A percentile compares a stretch with the other conserved stretches of the same genome.
These are phyloP conservation scores for Limosa lapponica DNA, from an alignment of 2,797 vertebrate genomes.

Conservation along the genomic window DNA sequence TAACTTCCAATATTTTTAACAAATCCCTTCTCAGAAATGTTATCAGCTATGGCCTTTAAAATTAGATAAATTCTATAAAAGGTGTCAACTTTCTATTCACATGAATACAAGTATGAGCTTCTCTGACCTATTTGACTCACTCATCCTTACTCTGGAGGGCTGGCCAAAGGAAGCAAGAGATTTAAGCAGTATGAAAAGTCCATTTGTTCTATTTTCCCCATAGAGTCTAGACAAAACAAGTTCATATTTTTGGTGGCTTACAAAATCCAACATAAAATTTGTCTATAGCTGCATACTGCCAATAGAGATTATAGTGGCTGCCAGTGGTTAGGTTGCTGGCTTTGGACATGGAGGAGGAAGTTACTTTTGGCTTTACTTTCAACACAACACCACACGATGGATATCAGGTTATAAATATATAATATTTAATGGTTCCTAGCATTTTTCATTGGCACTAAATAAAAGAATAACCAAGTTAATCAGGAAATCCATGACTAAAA, in stretches of 20 bases:
- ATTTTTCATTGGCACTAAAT: background rate
- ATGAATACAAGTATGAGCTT: background rate
- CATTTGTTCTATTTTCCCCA: background rate
- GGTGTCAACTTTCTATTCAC: background rate
- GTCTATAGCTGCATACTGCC: background rate
- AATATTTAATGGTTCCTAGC: background rate
- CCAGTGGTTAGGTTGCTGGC: background rate
- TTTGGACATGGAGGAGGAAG: background rate
- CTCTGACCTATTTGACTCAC: background rate
- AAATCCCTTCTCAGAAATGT: background rate
- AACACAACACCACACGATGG: background rate
- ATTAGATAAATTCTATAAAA: background rate
- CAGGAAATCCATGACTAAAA: background rate
- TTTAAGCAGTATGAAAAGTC: background rate
- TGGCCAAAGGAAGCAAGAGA: background rate
- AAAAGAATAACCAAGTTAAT: background rate
- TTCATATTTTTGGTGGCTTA: background rate
- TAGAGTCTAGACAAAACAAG: background rate
- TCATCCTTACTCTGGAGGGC: background rate
- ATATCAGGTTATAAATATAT: background rate
- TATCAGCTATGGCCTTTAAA: background rate
- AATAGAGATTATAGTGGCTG: background rate
- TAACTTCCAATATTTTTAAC: background rate
- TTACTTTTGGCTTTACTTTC: background rate
- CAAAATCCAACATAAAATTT: background rate